Evolutionary conservation across 1,140 invertebrate genomes (phyloP).

Genomic region (Medauroidea extradentata): DNA sequence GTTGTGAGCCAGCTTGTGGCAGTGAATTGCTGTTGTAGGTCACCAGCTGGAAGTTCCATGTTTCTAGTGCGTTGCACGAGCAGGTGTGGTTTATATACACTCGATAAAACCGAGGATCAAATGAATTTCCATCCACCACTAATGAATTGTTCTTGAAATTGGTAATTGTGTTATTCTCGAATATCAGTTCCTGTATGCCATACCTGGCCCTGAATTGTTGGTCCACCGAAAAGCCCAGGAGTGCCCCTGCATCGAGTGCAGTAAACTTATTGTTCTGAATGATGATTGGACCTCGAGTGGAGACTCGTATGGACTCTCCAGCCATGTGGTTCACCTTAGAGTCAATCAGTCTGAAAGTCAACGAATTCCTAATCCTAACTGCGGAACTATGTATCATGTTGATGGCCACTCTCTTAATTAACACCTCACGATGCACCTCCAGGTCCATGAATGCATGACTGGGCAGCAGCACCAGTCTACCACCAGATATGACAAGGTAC

Average conservation of each 20-base stretch:
- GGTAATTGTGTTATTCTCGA: conserved; percentile 60
- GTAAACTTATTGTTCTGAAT: conserved; percentile 62
- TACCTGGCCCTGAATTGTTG: conserved; percentile 19
- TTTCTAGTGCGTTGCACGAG: conserved; percentile 49
- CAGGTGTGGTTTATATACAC: conserved; percentile 56
- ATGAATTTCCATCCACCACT: conserved; percentile 51
- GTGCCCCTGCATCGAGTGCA: conserved; percentile 52
- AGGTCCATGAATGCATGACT: conserved; percentile 69
- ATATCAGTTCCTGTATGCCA: conserved; percentile 49
- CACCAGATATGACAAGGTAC: conserved; percentile 53
- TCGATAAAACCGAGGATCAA: conserved; percentile 52
- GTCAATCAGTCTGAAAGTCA: conserved; percentile 28
- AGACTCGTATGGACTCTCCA: conserved; percentile 59
- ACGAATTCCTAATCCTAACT: conserved; percentile 53
- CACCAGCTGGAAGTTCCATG: conserved; percentile 32
- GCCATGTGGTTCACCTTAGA: conserved; percentile 42
- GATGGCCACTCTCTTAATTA: conserved; percentile 44
- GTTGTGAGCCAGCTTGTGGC: neutral
- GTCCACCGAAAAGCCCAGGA: conserved; percentile 54
- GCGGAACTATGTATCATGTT: conserved; percentile 45
- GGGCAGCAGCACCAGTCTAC: conserved; percentile 52
- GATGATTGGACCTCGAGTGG: conserved; percentile 54
- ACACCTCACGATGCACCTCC: conserved; percentile 58
- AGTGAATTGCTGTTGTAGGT: neutral
- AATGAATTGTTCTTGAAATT: conserved; percentile 53